Base-by-base conservation (phyloP, 35 echinoderm and acorn worm species). In the Ophioderma brevispina region DNA sequence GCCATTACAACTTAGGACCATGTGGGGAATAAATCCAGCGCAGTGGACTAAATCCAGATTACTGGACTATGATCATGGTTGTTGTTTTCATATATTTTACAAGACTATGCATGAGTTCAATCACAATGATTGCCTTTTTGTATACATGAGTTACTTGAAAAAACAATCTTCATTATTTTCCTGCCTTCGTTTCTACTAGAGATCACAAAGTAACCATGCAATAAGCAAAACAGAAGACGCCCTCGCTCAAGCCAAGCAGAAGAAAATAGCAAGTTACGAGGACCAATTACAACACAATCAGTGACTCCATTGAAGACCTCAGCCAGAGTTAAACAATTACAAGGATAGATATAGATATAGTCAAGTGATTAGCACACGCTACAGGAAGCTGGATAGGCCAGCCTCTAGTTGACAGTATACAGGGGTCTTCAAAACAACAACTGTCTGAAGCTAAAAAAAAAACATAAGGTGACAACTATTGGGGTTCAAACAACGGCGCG, bases 341-440 rank as follows among this genome's bases (percentile, higher is more conserved):
- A 94, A 94, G 81, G 92, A 94, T 89, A 30, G 64, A 39, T 78
- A 88, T 82, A 81, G 64, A 8, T 90, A 95, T 77, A 81, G 64
- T 13, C 93, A 95, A 64, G 50, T 81, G 13, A 78, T 90, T n/a
- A 32, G 79, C 78, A 10, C 94, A 94, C n/a, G 87, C 63, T 98
- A 0, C 92, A 94, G 79, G n/a, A 89, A 79, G 78, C 63, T 78
- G 10, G 96, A 98, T 40, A 38, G 86, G n/a, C 90, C 56, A 38
- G 80, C 93, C n/a, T n/a, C n/a, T n/a, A 35, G 82, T 90, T 10
- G 75, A 75, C 15, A 92, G 86, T 23, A 76, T 87, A 80, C 89
- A 94, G 64, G 92, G 84, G n/a, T 1, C 55, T 95, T 33, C 92
- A 98, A 52, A 84, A 98, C n/a, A n/a, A 76, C 92, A 94, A 80